These are phyloP conservation scores for Darevskia nairensis DNA, from an alignment of 2,797 vertebrate species.

Conservation along the genomic window DNA sequence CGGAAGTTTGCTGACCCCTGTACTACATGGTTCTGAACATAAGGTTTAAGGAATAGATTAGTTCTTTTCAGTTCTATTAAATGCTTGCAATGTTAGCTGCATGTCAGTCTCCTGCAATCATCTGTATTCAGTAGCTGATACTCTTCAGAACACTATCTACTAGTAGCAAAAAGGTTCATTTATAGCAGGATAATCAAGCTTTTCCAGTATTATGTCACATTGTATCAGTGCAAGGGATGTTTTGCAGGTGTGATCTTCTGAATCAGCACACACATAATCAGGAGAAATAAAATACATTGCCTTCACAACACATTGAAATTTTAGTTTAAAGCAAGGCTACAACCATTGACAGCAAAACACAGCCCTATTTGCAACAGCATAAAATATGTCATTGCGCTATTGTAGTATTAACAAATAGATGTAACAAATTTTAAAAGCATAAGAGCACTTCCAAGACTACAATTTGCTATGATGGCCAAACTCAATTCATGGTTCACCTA, in stretches of 20 bases:
- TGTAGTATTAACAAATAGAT: too few relatives aligned
- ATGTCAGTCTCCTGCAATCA: not conserved
- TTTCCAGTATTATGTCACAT: not conserved
- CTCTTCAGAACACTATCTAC: not conserved
- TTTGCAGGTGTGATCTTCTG: not conserved
- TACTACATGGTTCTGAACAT: too few relatives aligned
- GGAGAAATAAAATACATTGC: not conserved
- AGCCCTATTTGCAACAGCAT: not conserved
- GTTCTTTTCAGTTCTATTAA: not conserved
- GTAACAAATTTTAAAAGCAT: too few relatives aligned
- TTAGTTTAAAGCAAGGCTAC: not conserved
- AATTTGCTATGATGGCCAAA: too few relatives aligned
- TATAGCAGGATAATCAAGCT: not conserved
- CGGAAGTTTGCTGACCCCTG: too few relatives aligned
- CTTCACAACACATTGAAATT: not conserved
- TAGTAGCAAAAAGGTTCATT: not conserved
- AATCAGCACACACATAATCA: not conserved
- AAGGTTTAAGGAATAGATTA: not conserved
- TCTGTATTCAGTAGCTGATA: not conserved
- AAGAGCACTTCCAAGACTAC: too few relatives aligned
- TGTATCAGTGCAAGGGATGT: not conserved
- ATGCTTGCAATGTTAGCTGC: not conserved
- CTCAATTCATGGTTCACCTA: too few relatives aligned
- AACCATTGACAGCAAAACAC: not conserved
- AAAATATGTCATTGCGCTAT: not conserved